phyloP scores from a whole-genome alignment of 2,113 vertebrate genomes.

The Poecilia latipinna region DNA sequence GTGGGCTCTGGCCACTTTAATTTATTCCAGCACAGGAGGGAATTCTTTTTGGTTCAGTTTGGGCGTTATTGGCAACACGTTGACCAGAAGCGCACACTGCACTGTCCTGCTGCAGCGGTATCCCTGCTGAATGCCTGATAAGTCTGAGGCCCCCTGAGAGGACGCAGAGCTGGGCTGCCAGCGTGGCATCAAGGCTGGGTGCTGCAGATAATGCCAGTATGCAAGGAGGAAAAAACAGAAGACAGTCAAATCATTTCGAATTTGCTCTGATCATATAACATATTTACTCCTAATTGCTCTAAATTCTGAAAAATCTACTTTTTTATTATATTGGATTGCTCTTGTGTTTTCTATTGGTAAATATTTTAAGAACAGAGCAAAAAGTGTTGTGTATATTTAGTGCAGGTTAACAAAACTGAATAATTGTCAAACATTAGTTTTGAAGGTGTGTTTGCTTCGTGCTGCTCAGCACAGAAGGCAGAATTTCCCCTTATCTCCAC shows the following conservation, averaged over 20 bases:
- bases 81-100: conserved; percentile 33
- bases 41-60: conserved; percentile 41
- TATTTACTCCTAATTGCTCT: too few species aligned
- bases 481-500: neutral
- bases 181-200: conserved; percentile 37
- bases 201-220: conserved; percentile 51
- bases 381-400: neutral
- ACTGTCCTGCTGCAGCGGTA: conserved; percentile 49
- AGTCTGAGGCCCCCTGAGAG: conserved; percentile 49
- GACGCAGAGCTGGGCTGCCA: conserved; percentile 45
- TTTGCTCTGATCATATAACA: neutral
- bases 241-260: neutral
- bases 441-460: neutral
- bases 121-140: conserved; percentile 64
- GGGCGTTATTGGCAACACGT: conserved; percentile 20
- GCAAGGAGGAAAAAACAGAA: neutral
- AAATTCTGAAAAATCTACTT: too few species aligned
- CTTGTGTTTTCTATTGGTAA: too few species aligned
- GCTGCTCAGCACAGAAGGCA: neutral
- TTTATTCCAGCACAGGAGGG: conserved; percentile 23
- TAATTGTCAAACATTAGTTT: neutral
- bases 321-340: too few species aligned
- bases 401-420: neutral
- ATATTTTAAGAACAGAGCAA: neutral
- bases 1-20: conserved; percentile 28